These are phyloP conservation scores for Geococcyx californianus DNA, from an alignment of 2,113 vertebrate genomes.

Conservation along the genomic window DNA sequence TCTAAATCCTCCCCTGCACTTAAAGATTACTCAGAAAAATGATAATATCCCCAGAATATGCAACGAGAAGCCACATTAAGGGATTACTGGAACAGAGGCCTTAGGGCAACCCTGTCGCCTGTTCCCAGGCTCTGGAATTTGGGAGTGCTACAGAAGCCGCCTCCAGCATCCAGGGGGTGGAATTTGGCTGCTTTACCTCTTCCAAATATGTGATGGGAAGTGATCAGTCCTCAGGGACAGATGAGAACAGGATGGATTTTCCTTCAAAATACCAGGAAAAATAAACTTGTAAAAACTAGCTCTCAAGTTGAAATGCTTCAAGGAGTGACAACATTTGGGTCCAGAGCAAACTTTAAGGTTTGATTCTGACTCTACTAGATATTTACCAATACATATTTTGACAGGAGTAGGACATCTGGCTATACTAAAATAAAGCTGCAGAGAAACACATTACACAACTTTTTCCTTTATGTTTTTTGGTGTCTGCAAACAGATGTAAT, in stretches of 20 bases:
- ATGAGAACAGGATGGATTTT: not conserved
- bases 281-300: not conserved
- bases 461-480: not conserved
- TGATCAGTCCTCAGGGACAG: not conserved
- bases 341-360: not conserved
- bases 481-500: slow-evolving; percentile 43
- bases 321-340: not conserved
- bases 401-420: slow-evolving; percentile 47
- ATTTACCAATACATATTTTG: slow-evolving; percentile 32
- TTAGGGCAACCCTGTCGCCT: rapidly evolving
- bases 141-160: not conserved
- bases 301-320: not conserved
- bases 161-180: not conserved
- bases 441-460: slow-evolving; percentile 25
- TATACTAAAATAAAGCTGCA: slow-evolving; percentile 29
- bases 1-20: not conserved
- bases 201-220: not conserved
- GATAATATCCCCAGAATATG: not conserved
- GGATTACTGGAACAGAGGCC: not conserved
- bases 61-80: rapidly evolving
- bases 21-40: not conserved
- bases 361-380: not conserved
- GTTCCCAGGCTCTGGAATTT: not conserved
- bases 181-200: not conserved
- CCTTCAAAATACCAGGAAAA: not conserved